Evolutionary conservation across 37 sponge, comb jelly and placozoan species (phyloP), one percentile per base, ranked within the genome.

Genomic region (Amphimedon queenslandica): DNA sequence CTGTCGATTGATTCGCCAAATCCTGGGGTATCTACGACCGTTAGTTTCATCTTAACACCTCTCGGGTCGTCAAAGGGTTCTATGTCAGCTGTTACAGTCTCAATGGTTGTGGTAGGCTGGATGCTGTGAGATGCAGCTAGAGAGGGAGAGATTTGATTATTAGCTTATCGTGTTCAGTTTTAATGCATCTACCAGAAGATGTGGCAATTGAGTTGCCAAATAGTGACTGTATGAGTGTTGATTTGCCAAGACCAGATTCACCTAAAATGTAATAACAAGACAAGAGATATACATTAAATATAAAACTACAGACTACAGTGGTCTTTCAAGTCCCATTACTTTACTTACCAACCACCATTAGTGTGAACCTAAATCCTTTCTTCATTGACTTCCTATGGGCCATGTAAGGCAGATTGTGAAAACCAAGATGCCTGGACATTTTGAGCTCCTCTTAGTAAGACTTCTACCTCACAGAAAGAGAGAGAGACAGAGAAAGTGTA

Each of bases 11-110:
- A 93, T 68, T 98, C 99, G 3, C 93, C 99, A 78, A 95, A 98
- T 5, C 99, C 99, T 3, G 99, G 99, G 2, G 99, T 98, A 56
- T 98, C 99, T 18, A 98, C 99, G 0, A 98, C 96, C 37, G 99
- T 95, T 34, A 98, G 74, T 39, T 93, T 63, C 41, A 98, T 74
- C 55, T 95, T 95, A 32, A 98, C 99, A 51, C 99, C 99, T 43
- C 87, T 98, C 89, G 95, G 96, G n/a, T n/a, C n/a, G n/a, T n/a
- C n/a, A n/a, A n/a, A n/a, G n/a, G n/a, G n/a, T 71, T 98, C 99
- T 60, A 98, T 95, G 61, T 98, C 99, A 23, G 95, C 96, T 57
- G 96, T 90, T 55, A 84, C 81, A 11, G 93, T 92, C 63, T 95
- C 93, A 60, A 98, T 95, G n/a, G 88, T 76, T 11, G 86, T 78